Conservation (phyloP, 2,113 vertebrate species). For the Sitta europaea region DNA sequence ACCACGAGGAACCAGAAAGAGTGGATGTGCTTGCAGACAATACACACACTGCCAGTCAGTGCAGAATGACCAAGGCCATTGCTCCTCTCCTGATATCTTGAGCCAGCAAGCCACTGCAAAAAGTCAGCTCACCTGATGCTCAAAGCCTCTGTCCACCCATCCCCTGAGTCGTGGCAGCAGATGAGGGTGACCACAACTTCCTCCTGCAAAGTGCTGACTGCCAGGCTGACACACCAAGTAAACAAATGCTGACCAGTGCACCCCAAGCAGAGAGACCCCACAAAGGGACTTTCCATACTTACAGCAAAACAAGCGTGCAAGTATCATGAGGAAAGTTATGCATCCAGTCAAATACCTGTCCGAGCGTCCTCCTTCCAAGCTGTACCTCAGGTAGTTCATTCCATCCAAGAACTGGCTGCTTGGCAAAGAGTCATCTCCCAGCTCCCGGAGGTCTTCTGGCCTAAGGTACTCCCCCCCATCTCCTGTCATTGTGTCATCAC, state of each 20-base stretch:
- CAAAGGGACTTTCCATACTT: background rate
- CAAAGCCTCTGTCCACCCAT: background rate
- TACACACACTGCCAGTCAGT: background rate
- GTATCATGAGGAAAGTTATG: rapidly evolving
- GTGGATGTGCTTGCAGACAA: background rate
- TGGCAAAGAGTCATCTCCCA: slow-evolving; percentile 95
- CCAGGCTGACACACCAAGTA: too few relatives aligned
- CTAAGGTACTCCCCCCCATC: slow-evolving; percentile 95
- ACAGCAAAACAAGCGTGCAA: rapidly evolving
- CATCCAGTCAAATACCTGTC: slow-evolving; percentile 80
- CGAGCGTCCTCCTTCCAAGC: slow-evolving; percentile 86
- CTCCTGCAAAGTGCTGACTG: background rate
- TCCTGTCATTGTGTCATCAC: slow-evolving; percentile 96
- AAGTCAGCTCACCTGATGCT: background rate
- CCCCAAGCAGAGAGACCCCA: background rate
- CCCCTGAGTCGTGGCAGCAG: background rate
- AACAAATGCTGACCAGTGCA: background rate
- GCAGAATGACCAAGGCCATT: background rate
- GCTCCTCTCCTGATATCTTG: background rate
- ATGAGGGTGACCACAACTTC: background rate
- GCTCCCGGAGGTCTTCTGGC: slow-evolving; percentile 90
- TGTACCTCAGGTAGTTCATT: slow-evolving; percentile 94
- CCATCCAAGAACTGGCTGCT: slow-evolving; percentile 94
- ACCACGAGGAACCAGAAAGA: background rate
- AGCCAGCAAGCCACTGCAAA: background rate